Percentiles rank a stretch among this genome's conserved stretches.
phyloP scores from a whole-genome alignment of 1,140 invertebrate genomes.

The Dinoponera quadriceps region DNA sequence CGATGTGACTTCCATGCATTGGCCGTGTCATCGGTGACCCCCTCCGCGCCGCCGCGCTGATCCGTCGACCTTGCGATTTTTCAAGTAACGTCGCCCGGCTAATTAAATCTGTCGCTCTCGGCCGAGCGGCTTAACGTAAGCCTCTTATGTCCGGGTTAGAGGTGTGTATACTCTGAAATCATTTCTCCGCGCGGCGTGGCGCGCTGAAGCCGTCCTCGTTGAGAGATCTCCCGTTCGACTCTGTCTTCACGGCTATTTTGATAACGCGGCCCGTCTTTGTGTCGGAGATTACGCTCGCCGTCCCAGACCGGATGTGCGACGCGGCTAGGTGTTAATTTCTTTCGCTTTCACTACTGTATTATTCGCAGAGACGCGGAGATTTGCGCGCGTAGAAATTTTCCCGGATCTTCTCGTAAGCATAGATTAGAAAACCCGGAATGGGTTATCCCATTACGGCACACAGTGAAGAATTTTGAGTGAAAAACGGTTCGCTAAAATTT shows the following conservation, averaged over 20 bases:
- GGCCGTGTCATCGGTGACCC: constrained; percentile 33
- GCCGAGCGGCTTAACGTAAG: constrained; percentile 59
- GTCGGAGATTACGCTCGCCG: neutral
- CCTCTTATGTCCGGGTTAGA: constrained; percentile 56
- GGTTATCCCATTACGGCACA: no score
- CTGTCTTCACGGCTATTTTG: neutral
- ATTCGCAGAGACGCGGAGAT: no score
- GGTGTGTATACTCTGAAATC: constrained; percentile 41
- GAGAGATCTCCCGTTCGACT: constrained; percentile 15
- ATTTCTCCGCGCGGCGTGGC: constrained; percentile 31
- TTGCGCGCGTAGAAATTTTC: no score
- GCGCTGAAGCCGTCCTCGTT: no score
- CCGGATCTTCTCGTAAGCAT: no score
- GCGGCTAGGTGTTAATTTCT: no score
- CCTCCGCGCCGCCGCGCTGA: constrained; percentile 33
- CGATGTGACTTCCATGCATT: constrained; percentile 9
- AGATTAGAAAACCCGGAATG: no score
- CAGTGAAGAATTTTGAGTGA: no score
- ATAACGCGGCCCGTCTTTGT: neutral
- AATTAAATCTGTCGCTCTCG: constrained; percentile 71
- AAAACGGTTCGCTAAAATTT: no score
- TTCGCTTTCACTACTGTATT: no score
- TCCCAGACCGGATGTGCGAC: neutral
- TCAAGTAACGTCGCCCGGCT: constrained; percentile 69
- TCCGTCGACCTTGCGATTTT: constrained; percentile 68